Conservation (phyloP, 2,888 invertebrate genomes). For the Brenthis hecate region DNA sequence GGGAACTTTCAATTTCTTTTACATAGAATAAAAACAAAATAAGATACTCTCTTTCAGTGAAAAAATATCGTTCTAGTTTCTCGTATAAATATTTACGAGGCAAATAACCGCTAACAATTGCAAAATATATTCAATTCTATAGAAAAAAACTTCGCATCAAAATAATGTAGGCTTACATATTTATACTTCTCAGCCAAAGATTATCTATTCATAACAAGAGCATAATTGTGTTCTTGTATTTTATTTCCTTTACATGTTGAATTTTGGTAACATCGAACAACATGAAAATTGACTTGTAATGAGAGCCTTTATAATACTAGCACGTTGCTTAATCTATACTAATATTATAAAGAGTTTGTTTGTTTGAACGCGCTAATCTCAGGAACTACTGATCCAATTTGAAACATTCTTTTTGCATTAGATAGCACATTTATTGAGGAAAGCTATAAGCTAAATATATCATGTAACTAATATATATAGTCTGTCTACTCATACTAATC, state of each 20-base stretch:
- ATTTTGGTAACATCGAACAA: background rate
- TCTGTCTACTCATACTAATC: no score
- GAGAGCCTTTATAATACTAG: no score
- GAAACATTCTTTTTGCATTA: no score
- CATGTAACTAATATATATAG: no score
- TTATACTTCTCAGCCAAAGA: background rate
- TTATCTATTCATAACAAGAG: no score
- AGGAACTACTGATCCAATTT: no score
- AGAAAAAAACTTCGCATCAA: background rate
- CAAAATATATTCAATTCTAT: conserved; percentile 4
- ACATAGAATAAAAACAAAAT: conserved; percentile 20
- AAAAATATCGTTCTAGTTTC: conserved; percentile 19
- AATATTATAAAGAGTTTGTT: no score
- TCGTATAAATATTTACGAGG: conserved; percentile 15
- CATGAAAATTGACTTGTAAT: background rate
- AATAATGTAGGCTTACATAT: background rate
- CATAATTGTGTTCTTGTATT: background rate
- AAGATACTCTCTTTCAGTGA: conserved; percentile 9
- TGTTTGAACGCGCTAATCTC: no score
- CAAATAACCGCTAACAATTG: conserved; percentile 15
- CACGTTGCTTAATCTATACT: no score
- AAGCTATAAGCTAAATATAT: no score
- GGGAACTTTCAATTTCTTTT: conserved; percentile 23
- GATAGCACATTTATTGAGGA: no score
- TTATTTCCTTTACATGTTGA: background rate